These are phyloP conservation scores for Pristionchus maxplancki DNA, from an alignment of 2,888 invertebrate species.

Conservation along the genomic window DNA sequence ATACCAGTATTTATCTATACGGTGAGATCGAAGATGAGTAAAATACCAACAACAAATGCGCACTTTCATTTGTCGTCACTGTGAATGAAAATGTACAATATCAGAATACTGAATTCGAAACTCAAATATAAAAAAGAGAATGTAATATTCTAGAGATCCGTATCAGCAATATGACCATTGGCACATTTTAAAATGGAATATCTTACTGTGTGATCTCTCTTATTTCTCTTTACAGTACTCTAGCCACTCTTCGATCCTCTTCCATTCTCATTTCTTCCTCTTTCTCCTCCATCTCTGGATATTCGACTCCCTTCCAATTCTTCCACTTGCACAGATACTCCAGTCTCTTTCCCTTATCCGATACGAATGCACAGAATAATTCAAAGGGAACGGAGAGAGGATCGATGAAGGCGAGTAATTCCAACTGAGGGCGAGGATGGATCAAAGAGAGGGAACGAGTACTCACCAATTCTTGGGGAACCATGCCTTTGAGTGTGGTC, in stretches of 20 bases:
- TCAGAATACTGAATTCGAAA: neutral
- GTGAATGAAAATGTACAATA: neutral
- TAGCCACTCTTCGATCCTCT: neutral
- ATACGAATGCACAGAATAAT: neutral
- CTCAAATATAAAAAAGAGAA: neutral
- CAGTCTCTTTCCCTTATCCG: neutral
- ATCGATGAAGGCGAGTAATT: neutral
- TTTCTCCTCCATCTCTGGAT: neutral
- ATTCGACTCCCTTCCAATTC: neutral
- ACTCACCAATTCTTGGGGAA: neutral
- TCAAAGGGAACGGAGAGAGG: slow-evolving; percentile 24
- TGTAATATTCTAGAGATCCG: neutral
- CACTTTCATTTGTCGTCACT: too few relatives aligned
- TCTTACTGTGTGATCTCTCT: too few relatives aligned
- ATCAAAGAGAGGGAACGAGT: neutral
- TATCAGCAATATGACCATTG: neutral
- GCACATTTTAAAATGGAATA: too few relatives aligned
- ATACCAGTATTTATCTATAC: neutral
- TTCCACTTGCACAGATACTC: neutral
- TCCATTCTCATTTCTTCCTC: neutral
- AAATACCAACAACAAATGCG: neutral
- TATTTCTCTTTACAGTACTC: neutral
- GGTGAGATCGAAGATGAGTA: neutral
- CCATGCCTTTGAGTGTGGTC: neutral
- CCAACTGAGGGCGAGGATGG: neutral